phyloP scores from a whole-genome alignment of 2,888 invertebrate genomes.

The Hypselothyrea guttata region DNA sequence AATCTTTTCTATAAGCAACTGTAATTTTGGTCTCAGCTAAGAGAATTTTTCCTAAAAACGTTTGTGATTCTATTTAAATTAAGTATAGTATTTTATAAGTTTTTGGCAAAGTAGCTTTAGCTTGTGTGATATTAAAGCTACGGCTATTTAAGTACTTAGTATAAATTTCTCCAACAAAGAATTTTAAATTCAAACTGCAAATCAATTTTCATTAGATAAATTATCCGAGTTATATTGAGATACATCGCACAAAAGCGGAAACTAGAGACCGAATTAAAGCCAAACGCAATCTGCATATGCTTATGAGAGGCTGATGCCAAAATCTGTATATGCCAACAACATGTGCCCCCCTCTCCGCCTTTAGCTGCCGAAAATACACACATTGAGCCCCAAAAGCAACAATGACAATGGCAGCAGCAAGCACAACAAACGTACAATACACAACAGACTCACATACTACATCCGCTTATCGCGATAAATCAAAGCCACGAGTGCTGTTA shows the following conservation, averaged over 20 bases:
- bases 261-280: slow-evolving; percentile 61
- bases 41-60: no score
- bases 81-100: no score
- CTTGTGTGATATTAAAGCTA: no score
- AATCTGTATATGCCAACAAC: slow-evolving; percentile 21
- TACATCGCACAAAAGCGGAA: slow-evolving; percentile 38
- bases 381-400: slow-evolving; percentile 14
- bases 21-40: no score
- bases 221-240: slow-evolving; percentile 7
- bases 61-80: no score
- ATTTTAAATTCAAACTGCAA: slow-evolving; percentile 9
- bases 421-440: slow-evolving; percentile 25
- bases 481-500: slow-evolving; percentile 77
- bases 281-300: slow-evolving; percentile 67
- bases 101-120: no score
- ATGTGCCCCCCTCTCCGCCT: not conserved
- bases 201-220: slow-evolving; percentile 11
- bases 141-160: no score
- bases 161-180: not conserved
- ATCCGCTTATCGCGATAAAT: slow-evolving; percentile 75
- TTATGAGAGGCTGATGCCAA: slow-evolving; percentile 37
- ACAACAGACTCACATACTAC: slow-evolving; percentile 27
- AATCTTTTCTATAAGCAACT: no score
- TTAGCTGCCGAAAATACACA: slow-evolving; percentile 17
- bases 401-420: slow-evolving; percentile 24